Base-by-base conservation (phyloP, 2,113 vertebrate genomes). In the Tympanuchus pallidicinctus region DNA sequence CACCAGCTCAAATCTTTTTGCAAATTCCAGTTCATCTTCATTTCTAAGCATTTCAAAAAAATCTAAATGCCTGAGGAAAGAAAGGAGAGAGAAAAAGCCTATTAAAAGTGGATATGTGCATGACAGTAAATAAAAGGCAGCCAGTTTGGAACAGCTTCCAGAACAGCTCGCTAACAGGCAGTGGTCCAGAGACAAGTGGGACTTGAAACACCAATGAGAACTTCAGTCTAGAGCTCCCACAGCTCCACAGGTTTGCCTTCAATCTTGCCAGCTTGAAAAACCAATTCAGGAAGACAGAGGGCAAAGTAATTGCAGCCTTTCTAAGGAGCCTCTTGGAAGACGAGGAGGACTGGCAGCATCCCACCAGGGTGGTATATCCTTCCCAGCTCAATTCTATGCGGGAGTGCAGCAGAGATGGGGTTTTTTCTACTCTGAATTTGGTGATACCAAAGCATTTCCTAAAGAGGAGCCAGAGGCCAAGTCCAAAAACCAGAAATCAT, bases 31-130 rank as follows among this genome's bases (percentile, higher is more conserved):
- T 95, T 99, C 99, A 38, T 99, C 99, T 90, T 99, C 99, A 89
- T 99, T 99, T 97, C 99, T 98, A 90, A 99, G 98, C 98, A 99
- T 99, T 97, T 99, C 99, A 22, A 99, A 99, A 96, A 99, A 99
- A 96, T 99, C 99, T 97, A 99, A 98, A 97, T 99, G 99, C 96
- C 99, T 99, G 82, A 92, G 17, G 36, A 83, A 65, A 88, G 22
- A 75, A 71, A 85, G 2, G 5, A 10, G 22, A 38, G 27, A 73
- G 52, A 20, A 28, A 24, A 10, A 67, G 22, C 36, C 61, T 57
- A 13, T 82, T 88, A 90, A 65, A 79, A 66, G 27, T 8, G 83
- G 54, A 70, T 34, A 88, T 0, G 18, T 75, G 48, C 19, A 24
- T 34, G n/a, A 63, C 40, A 81, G 86, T 65, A 36, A 87, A 45